A percentile compares a stretch with the other conserved stretches of the same genome.
Evolutionary conservation across 2,888 invertebrate genomes (phyloP).

Genomic region (Reticulitermes lucifugus): DNA sequence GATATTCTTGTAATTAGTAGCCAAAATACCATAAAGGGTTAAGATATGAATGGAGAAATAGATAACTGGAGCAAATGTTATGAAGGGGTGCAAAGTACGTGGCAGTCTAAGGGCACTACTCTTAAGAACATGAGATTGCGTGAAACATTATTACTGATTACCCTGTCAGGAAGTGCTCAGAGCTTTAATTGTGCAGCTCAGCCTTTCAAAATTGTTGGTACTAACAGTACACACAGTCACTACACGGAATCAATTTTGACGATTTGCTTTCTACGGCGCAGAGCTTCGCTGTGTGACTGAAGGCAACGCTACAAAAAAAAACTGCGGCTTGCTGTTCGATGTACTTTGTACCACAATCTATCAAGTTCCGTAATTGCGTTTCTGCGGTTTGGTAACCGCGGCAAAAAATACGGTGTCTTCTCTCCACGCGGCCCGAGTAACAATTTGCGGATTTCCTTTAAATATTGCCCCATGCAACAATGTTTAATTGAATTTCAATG

Average conservation of each 20-base stretch:
- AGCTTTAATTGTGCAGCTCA: too few relatives aligned
- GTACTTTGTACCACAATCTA: conserved; percentile 10
- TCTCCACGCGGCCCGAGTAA: background rate
- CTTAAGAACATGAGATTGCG: too few relatives aligned
- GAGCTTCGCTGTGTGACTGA: background rate
- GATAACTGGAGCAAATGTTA: too few relatives aligned
- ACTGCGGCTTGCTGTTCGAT: background rate
- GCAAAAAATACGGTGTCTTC: conserved; percentile 1
- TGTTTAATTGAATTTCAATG: conserved; percentile 12
- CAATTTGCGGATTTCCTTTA: background rate
- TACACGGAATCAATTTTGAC: background rate
- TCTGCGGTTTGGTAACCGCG: background rate
- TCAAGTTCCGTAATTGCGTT: background rate
- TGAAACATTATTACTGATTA: too few relatives aligned
- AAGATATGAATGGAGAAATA: too few relatives aligned
- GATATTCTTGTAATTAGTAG: too few relatives aligned
- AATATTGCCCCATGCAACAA: background rate
- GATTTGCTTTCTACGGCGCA: background rate
- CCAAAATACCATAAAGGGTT: too few relatives aligned
- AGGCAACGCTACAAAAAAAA: background rate
- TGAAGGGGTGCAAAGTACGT: too few relatives aligned
- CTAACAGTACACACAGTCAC: background rate
- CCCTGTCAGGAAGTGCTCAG: too few relatives aligned
- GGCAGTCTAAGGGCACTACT: too few relatives aligned
- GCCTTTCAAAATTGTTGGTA: background rate